Conservation (phyloP, 2,797 vertebrate species). For the Danio jaintianensis region DNA sequence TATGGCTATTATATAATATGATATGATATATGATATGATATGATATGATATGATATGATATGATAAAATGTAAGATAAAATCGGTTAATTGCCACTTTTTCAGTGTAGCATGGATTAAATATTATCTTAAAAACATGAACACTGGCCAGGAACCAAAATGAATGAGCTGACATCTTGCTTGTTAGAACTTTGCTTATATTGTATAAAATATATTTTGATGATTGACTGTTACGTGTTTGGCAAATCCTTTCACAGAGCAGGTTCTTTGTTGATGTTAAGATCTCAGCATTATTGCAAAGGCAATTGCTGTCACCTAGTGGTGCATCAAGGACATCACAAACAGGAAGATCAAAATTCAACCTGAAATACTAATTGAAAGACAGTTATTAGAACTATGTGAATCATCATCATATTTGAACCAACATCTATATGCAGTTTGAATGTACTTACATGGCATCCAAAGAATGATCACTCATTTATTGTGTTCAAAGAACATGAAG, state of each 20-base stretch:
- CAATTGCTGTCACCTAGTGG: constrained; percentile 42
- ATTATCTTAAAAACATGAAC: not conserved
- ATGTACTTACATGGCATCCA: constrained; percentile 30
- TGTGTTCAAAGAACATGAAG: constrained; percentile 74
- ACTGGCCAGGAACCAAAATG: not conserved
- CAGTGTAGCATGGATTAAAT: not conserved
- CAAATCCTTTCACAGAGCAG: not conserved
- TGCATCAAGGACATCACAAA: not conserved
- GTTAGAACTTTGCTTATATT: not conserved
- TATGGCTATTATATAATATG: too few species aligned
- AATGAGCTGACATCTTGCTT: not conserved
- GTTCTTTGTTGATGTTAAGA: not conserved
- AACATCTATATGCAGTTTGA: not conserved
- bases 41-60: too few species aligned
- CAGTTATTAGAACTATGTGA: not conserved
- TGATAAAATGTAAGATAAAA: too few species aligned
- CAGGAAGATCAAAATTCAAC: not conserved
- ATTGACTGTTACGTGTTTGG: not conserved
- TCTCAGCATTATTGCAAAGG: not conserved
- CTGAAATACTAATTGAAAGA: constrained; percentile 13
- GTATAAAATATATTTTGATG: not conserved
- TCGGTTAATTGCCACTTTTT: not conserved
- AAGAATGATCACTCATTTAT: not conserved
- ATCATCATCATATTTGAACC: not conserved
- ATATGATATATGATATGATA: too few species aligned